Evolutionary conservation across 2,797 vertebrate genomes (phyloP).

Genomic region (Hypotaenidia okinawae): DNA sequence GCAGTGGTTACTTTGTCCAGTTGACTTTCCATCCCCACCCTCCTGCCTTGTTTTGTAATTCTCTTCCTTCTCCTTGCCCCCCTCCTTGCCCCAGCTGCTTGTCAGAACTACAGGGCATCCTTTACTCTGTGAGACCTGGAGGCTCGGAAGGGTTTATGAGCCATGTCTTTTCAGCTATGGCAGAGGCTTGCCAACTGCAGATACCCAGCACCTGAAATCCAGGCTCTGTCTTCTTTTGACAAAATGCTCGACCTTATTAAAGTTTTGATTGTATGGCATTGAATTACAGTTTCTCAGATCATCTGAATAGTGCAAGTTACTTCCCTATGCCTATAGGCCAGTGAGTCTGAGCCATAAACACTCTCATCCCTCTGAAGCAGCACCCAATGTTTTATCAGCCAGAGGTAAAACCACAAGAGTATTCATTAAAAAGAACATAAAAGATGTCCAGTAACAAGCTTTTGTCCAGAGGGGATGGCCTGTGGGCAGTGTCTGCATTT

Average conservation of each 20-base stretch:
- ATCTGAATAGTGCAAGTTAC: not conserved
- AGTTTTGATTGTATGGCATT: not conserved
- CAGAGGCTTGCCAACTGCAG: not conserved
- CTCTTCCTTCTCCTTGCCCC: not conserved
- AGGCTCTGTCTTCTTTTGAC: not conserved
- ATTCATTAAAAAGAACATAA: not conserved
- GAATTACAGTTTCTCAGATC: not conserved
- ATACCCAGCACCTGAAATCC: not conserved
- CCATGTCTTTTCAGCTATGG: not conserved
- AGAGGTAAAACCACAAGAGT: not conserved
- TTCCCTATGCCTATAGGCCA: not conserved
- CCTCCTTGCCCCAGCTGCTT: not conserved
- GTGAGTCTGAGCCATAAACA: not conserved
- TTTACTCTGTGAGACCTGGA: not conserved
- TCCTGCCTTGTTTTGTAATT: not conserved
- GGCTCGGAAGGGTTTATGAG: not conserved
- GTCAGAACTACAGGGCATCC: not conserved
- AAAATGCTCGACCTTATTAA: not conserved
- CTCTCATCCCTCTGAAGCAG: not conserved
- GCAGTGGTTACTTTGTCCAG: not conserved
- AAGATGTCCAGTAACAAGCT: not conserved
- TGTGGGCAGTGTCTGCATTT: not conserved
- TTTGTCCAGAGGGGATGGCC: not conserved
- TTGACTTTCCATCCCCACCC: not conserved
- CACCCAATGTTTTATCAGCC: not conserved